These are phyloP conservation scores for Apoda limacodes DNA, from an alignment of 2,888 invertebrate species.

Conservation along the genomic window DNA sequence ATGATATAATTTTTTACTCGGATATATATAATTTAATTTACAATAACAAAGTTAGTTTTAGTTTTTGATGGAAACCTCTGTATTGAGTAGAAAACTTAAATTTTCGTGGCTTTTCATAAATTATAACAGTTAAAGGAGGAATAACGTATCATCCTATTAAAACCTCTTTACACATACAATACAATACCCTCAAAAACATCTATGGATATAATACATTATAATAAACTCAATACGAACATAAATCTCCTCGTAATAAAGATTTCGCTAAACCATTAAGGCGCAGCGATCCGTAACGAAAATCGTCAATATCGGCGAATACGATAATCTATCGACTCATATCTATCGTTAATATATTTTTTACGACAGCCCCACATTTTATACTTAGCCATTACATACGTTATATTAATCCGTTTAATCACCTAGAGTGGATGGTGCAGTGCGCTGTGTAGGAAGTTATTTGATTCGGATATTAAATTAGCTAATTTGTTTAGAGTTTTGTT, in stretches of 20 bases:
- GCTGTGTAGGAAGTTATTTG: slow-evolving; percentile 10
- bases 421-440: slow-evolving; percentile 23
- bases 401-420: slow-evolving; percentile 29
- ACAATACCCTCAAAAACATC: slow-evolving; percentile 19
- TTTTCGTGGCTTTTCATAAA: too few species aligned
- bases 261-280: slow-evolving; percentile 28
- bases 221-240: slow-evolving; percentile 26
- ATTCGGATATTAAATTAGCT: slow-evolving; percentile 10
- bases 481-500: too few species aligned
- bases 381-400: slow-evolving; percentile 14
- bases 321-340: slow-evolving; percentile 20
- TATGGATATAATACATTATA: slow-evolving; percentile 15
- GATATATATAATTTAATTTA: too few species aligned
- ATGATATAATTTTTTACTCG: too few species aligned
- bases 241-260: slow-evolving; percentile 33
- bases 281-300: slow-evolving; percentile 23
- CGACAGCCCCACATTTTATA: slow-evolving; percentile 8
- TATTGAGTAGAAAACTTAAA: too few species aligned
- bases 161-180: too few species aligned
- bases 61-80: too few species aligned
- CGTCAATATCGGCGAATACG: slow-evolving; percentile 22
- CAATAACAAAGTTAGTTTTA: too few species aligned
- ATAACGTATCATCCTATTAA: too few species aligned
- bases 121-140: too few species aligned
- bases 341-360: slow-evolving; percentile 11